Conservation (phyloP, 2,797 vertebrate species). For the Anguilla obscura region DNA sequence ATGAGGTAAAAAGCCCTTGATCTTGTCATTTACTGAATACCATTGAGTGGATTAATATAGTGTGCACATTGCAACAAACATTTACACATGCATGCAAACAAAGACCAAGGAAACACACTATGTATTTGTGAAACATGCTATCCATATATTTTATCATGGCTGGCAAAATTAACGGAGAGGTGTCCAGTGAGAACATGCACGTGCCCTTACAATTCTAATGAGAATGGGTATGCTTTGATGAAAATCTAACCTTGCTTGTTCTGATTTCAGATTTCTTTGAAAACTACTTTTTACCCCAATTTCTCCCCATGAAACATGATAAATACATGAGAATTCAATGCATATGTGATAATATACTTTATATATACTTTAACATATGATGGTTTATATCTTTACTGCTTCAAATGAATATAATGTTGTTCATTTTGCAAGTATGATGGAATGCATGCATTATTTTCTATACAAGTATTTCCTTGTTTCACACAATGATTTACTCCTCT, state of each 20-base stretch:
- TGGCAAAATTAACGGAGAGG: not conserved
- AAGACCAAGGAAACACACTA: not conserved
- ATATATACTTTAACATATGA: not conserved
- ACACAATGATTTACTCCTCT: not conserved
- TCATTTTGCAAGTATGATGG: too few relatives aligned
- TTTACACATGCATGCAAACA: not conserved
- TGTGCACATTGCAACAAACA: slow-evolving; percentile 15
- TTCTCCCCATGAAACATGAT: not conserved
- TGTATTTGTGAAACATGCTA: not conserved
- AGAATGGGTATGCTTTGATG: not conserved
- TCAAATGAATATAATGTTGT: too few relatives aligned
- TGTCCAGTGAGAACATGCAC: not conserved
- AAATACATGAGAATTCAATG: not conserved
- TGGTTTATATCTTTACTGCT: too few relatives aligned
- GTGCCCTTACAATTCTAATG: not conserved
- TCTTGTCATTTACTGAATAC: slow-evolving; percentile 61
- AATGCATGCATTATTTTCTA: too few relatives aligned
- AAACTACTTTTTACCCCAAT: not conserved
- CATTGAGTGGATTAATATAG: slow-evolving; percentile 47
- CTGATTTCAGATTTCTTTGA: not conserved
- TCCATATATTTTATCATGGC: not conserved
- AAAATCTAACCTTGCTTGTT: not conserved
- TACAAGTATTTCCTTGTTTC: not conserved
- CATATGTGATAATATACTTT: not conserved
- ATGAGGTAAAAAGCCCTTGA: slow-evolving; percentile 67